phyloP scores from a whole-genome alignment of 2,113 vertebrate species.

The Mustela nigripes region DNA sequence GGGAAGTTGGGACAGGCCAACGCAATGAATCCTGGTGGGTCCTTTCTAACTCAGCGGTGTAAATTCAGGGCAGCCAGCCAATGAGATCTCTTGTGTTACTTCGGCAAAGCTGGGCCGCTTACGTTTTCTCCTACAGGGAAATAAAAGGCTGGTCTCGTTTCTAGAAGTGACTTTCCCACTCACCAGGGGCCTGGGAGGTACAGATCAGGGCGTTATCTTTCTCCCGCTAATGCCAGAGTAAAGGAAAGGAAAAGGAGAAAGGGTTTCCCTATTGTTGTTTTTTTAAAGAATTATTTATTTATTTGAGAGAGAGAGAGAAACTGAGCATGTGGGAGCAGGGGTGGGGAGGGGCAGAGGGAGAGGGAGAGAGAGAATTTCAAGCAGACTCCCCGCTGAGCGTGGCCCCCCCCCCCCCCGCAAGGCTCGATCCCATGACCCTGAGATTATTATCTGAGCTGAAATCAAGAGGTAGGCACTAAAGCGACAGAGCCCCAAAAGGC shows the following conservation, averaged over 20 bases:
- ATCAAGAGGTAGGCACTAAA: too few species aligned
- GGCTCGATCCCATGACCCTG: too few species aligned
- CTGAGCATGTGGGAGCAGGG: background rate
- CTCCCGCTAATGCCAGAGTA: background rate
- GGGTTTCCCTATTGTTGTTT: background rate
- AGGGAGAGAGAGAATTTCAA: background rate
- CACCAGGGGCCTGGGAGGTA: background rate
- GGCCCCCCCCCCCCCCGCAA: background rate
- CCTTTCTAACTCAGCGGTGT: background rate
- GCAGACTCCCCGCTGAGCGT: background rate
- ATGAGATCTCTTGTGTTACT: background rate
- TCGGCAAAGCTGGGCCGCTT: background rate
- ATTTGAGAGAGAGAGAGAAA: background rate
- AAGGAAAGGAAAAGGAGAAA: background rate
- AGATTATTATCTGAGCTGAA: too few species aligned
- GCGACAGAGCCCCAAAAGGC: too few species aligned
- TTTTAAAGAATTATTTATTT: background rate
- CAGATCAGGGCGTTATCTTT: background rate
- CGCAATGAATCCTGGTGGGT: background rate
- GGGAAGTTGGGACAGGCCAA: background rate
- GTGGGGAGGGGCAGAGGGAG: background rate
- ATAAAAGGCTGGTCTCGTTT: background rate
- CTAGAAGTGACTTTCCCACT: background rate
- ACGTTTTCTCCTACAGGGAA: background rate
- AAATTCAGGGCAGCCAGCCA: background rate